phyloP scores from a whole-genome alignment of 53 echinoderm and acorn worm genomes.

The Stichopus horrens region DNA sequence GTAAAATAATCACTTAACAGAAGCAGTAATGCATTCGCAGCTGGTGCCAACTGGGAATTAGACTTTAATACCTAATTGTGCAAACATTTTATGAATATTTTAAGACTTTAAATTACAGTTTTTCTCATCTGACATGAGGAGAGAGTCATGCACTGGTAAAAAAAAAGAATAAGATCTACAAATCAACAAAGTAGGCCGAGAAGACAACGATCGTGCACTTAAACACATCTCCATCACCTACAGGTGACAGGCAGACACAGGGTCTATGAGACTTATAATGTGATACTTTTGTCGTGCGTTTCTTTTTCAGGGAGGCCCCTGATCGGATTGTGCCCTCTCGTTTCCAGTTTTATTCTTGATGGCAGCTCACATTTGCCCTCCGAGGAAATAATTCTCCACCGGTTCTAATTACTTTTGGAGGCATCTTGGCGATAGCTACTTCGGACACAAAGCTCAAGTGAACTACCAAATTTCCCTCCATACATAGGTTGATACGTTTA shows the following conservation, averaged over 20 bases:
- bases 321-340: background rate
- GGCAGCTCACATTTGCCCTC: slow-evolving; percentile 35
- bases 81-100: too few relatives aligned
- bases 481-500: background rate
- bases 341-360: background rate
- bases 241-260: background rate
- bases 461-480: background rate
- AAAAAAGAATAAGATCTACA: background rate
- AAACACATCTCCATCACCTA: background rate
- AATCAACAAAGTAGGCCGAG: background rate
- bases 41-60: too few relatives aligned
- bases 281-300: background rate
- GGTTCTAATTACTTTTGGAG: slow-evolving; percentile 39
- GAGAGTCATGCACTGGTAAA: too few relatives aligned
- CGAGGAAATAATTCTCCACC: slow-evolving; percentile 18
- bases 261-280: background rate
- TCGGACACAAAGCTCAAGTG: background rate
- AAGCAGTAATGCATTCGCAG: too few relatives aligned
- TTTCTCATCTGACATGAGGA: too few relatives aligned
- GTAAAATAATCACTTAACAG: too few relatives aligned
- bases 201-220: background rate
- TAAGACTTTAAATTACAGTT: too few relatives aligned
- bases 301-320: background rate
- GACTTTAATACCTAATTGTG: too few relatives aligned
- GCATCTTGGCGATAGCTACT: slow-evolving; percentile 5